These are phyloP conservation scores for Spea multiplicata DNA, from an alignment of 2,113 vertebrate genomes.

Conservation along the genomic window DNA sequence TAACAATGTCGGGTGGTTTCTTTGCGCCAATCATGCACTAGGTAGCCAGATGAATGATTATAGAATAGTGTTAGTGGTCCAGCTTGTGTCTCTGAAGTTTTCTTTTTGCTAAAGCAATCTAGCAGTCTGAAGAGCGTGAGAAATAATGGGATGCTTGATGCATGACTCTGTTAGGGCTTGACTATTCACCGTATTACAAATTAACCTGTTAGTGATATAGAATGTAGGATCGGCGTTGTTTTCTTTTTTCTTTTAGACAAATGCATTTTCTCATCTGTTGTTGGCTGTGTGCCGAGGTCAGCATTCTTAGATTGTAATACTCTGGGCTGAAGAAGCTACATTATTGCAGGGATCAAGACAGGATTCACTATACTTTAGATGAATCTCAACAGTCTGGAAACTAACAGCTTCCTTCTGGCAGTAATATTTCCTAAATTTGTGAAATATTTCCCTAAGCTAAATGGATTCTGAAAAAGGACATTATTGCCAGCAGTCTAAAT, in stretches of 20 bases:
- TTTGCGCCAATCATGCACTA: conserved; percentile 1
- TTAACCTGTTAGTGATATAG: conserved; percentile 22
- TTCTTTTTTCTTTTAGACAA: conserved; percentile 5
- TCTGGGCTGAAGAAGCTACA: conserved; percentile 8
- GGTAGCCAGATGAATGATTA: conserved; percentile 13
- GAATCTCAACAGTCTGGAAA: conserved; percentile 32
- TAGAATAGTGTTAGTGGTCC: conserved; percentile 8
- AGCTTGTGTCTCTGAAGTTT: conserved; percentile 17
- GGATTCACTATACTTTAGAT: conserved; percentile 42
- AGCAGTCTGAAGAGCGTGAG: neutral
- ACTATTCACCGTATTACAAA: conserved; percentile 1
- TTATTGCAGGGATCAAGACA: conserved; percentile 34
- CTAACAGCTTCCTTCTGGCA: conserved; percentile 36
- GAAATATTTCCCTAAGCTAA: conserved; percentile 19
- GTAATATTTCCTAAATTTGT: conserved; percentile 31
- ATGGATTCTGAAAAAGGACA: neutral
- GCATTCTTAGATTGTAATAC: conserved; percentile 28
- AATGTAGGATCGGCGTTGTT: neutral
- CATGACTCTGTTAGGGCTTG: conserved; percentile 16
- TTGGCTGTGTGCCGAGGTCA: conserved; percentile 30
- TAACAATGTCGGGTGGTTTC: neutral
- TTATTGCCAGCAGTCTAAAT: neutral
- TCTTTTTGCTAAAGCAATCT: neutral
- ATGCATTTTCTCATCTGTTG: neutral
- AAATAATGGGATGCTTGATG: conserved; percentile 23